Conservation (phyloP, 2,113 vertebrate genomes). For the Alethe diademata region DNA sequence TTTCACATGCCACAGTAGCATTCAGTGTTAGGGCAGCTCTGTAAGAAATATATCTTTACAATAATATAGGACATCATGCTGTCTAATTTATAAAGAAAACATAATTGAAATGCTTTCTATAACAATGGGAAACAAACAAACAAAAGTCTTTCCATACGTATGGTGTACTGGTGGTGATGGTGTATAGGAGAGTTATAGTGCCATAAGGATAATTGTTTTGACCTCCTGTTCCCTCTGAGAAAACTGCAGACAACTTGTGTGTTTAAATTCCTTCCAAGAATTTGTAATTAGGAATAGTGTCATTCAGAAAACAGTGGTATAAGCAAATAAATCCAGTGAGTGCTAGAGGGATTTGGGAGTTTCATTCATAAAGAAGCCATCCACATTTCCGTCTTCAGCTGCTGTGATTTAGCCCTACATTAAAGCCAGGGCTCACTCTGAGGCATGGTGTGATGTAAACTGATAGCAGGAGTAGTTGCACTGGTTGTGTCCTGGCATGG, state of each 20-base stretch:
- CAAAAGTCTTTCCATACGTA: background rate
- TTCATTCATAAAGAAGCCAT: slow-evolving; percentile 40
- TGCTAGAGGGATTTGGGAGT: background rate
- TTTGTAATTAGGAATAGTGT: background rate
- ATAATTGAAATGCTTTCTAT: background rate
- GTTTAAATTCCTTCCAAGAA: background rate
- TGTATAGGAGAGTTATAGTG: background rate
- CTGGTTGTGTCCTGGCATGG: background rate
- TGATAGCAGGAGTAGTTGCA: background rate
- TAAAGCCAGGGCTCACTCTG: background rate
- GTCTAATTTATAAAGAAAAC: background rate
- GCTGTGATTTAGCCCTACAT: background rate
- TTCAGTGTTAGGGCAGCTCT: background rate
- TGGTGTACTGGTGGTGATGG: background rate
- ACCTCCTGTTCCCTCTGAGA: background rate
- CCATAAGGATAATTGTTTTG: background rate
- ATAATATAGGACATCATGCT: background rate
- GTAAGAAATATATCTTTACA: background rate
- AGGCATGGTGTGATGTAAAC: slow-evolving; percentile 1
- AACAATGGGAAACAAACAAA: background rate
- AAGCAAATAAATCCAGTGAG: background rate
- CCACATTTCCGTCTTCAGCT: background rate
- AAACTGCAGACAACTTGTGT: background rate
- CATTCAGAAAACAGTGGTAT: background rate
- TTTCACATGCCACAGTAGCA: background rate